A percentile compares a stretch with the other conserved stretches of the same genome.
Evolutionary conservation across 1,140 invertebrate species (phyloP).

Genomic region (Periplaneta americana): DNA sequence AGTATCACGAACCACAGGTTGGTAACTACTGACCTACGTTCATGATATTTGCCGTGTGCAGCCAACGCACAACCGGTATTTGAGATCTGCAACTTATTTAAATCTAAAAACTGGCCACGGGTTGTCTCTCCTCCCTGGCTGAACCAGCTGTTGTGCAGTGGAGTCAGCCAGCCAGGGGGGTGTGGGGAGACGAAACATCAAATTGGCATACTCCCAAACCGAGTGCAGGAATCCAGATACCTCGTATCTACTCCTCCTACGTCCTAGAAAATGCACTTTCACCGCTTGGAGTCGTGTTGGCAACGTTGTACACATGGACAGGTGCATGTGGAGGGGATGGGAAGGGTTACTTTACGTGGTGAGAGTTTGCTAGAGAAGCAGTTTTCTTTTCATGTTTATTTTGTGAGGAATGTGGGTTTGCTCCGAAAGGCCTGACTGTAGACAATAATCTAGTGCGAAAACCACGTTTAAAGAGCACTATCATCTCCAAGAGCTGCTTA

Average conservation of each 20-base stretch:
- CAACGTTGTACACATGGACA: background rate
- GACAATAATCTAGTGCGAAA: too few relatives aligned
- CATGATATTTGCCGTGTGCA: background rate
- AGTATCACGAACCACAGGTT: background rate
- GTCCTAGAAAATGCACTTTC: background rate
- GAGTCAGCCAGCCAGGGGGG: background rate
- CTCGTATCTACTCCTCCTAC: background rate
- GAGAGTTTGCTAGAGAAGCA: background rate
- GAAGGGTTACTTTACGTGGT: background rate
- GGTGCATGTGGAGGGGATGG: background rate
- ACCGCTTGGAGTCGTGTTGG: background rate
- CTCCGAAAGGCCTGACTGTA: too few relatives aligned
- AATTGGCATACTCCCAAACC: background rate
- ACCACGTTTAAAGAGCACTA: too few relatives aligned
- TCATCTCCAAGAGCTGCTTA: too few relatives aligned
- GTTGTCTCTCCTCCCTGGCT: background rate
- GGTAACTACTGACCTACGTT: background rate
- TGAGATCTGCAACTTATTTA: background rate
- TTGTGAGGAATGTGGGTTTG: background rate
- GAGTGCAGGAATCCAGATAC: background rate
- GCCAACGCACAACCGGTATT: background rate
- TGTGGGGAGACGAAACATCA: background rate
- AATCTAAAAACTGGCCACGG: background rate
- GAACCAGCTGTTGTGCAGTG: background rate
- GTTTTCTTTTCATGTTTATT: background rate